These are phyloP conservation scores for Saccostrea echinata DNA, from an alignment of 1,140 invertebrate species.

Conservation along the genomic window DNA sequence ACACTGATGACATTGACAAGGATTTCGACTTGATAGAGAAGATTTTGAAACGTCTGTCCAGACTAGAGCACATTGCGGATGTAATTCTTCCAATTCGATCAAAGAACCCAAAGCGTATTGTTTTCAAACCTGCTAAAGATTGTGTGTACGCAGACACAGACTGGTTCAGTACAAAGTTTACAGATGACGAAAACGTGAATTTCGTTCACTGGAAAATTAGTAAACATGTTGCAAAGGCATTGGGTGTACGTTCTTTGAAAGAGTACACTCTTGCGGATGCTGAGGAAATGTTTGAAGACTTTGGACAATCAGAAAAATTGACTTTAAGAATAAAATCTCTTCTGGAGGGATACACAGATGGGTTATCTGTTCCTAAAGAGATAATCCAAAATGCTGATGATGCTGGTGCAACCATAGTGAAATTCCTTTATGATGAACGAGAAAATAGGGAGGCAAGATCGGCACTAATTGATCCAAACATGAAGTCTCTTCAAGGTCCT, in stretches of 20 bases:
- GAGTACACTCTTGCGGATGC: constrained; percentile 50
- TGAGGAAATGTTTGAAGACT: constrained; percentile 60
- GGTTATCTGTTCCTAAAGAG: constrained; percentile 73
- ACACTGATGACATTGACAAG: background rate
- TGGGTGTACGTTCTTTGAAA: constrained; percentile 67
- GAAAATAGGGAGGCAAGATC: constrained; percentile 63
- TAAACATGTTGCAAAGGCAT: constrained; percentile 55
- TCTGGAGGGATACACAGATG: constrained; percentile 69
- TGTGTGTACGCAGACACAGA: constrained; percentile 64
- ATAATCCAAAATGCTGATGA: constrained; percentile 80
- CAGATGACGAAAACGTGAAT: constrained; percentile 57
- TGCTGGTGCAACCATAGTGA: constrained; percentile 72
- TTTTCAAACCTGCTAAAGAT: constrained; percentile 52
- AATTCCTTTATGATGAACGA: constrained; percentile 74
- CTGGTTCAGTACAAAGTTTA: background rate
- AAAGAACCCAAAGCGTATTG: background rate
- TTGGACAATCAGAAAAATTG: constrained; percentile 70
- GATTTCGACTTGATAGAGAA: constrained; percentile 8
- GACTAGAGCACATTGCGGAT: background rate
- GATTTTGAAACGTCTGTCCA: constrained; percentile 1
- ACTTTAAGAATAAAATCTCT: constrained; percentile 64
- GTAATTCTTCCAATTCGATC: constrained; percentile 24
- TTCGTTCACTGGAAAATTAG: constrained; percentile 67
- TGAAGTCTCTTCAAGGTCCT: constrained; percentile 70
- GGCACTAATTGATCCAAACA: constrained; percentile 67